Percentiles rank a stretch among this genome's conserved stretches.
Conservation (phyloP, 2,888 invertebrate species). For the Hemithea aestivaria region DNA sequence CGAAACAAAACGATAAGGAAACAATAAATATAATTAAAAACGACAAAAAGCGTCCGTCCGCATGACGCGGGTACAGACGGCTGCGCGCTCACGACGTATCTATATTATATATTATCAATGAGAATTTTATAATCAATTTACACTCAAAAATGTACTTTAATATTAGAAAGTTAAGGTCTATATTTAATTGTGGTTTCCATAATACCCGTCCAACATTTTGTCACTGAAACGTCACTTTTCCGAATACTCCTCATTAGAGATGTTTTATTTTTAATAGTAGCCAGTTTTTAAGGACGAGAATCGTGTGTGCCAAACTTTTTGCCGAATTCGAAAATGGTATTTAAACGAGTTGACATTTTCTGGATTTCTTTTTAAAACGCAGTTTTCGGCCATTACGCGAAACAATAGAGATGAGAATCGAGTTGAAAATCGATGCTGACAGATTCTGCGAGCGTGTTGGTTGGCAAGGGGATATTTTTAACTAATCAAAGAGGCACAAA, state of each 20-base stretch:
- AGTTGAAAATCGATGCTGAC: slow-evolving; percentile 46
- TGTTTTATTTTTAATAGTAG: slow-evolving; percentile 57
- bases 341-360: slow-evolving; percentile 70
- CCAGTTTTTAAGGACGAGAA: slow-evolving; percentile 41
- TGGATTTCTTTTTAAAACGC: slow-evolving; percentile 47
- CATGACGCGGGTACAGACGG: slow-evolving; percentile 68
- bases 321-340: slow-evolving; percentile 62
- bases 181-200: slow-evolving; percentile 31
- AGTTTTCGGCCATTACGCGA: slow-evolving; percentile 48
- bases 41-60: slow-evolving; percentile 73
- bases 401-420: slow-evolving; percentile 53
- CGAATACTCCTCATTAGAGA: slow-evolving; percentile 62
- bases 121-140: slow-evolving; percentile 35
- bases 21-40: slow-evolving; percentile 78
- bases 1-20: slow-evolving; percentile 69
- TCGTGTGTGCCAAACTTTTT: slow-evolving; percentile 41
- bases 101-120: slow-evolving; percentile 65
- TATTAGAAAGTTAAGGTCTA: slow-evolving; percentile 32
- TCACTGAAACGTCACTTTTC: slow-evolving; percentile 64
- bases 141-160: slow-evolving; percentile 39
- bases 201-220: slow-evolving; percentile 64
- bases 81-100: slow-evolving; percentile 65
- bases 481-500: too few relatives aligned
- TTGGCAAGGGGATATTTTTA: slow-evolving; percentile 26
- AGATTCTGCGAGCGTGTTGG: slow-evolving; percentile 45